These are phyloP conservation scores for Mus minutoides DNA, from an alignment of 2,797 vertebrate genomes.

Conservation along the genomic window DNA sequence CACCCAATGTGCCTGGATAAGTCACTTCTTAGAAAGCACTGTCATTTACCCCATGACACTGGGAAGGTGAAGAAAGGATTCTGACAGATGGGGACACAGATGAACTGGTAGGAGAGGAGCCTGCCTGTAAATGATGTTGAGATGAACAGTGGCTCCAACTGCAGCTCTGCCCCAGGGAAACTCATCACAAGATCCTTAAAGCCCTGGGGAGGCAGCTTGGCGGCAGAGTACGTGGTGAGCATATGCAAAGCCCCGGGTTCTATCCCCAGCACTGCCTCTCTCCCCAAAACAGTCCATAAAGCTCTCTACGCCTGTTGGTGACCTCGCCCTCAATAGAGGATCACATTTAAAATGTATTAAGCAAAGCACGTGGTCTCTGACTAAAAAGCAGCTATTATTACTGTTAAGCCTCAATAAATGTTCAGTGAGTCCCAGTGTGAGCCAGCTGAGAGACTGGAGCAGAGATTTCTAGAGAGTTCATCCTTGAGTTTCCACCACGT, in stretches of 20 bases:
- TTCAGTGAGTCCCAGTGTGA: neutral
- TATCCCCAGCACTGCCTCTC: neutral
- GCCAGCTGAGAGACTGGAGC: neutral
- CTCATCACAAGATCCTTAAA: neutral
- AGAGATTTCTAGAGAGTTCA: constrained; percentile 4
- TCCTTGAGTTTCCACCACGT: neutral
- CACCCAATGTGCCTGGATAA: neutral
- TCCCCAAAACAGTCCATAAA: neutral
- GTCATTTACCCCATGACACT: neutral
- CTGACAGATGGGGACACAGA: neutral
- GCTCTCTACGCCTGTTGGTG: neutral
- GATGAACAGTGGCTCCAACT: neutral
- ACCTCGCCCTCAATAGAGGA: neutral
- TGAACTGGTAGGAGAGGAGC: neutral
- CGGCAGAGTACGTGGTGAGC: neutral
- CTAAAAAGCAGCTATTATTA: neutral
- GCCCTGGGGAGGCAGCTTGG: neutral
- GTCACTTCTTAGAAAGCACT: neutral
- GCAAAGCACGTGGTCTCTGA: neutral
- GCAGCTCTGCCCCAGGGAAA: neutral
- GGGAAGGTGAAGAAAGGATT: neutral
- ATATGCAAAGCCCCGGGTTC: neutral
- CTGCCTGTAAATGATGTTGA: neutral
- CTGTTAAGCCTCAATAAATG: neutral
- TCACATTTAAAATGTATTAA: neutral